These are phyloP conservation scores for Leucophenga montana DNA, from an alignment of 2,888 invertebrate genomes.

Conservation along the genomic window DNA sequence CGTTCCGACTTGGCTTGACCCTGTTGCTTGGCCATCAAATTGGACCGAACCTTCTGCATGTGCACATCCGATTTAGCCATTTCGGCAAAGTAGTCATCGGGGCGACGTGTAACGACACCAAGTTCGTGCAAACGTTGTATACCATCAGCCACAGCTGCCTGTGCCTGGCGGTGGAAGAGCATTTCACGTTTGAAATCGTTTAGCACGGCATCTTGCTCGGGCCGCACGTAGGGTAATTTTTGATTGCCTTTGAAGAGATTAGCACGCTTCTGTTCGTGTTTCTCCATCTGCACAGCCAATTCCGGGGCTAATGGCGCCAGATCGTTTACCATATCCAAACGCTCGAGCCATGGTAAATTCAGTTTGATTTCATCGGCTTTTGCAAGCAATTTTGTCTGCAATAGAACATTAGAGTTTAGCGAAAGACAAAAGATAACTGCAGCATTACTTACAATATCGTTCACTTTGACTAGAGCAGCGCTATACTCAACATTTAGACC, in stretches of 20 bases:
- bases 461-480: conserved; percentile 77
- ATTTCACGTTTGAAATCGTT: conserved; percentile 96
- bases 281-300: conserved; percentile 83
- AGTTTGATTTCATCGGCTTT: conserved; percentile 82
- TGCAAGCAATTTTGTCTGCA: conserved; percentile 75
- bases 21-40: conserved; percentile 87
- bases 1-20: conserved; percentile 91
- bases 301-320: conserved; percentile 90
- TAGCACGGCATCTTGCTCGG: conserved; percentile 84
- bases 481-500: conserved; percentile 84
- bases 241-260: conserved; percentile 80
- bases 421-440: background rate
- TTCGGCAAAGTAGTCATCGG: conserved; percentile 98
- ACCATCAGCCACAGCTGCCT: conserved; percentile 87
- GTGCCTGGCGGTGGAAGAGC: conserved; percentile 88
- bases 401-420: conserved; percentile 19
- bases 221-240: conserved; percentile 78
- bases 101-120: conserved; percentile 85
- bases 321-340: conserved; percentile 84
- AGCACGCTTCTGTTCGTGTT: conserved; percentile 81
- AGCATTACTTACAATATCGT: conserved; percentile 81
- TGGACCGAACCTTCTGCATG: conserved; percentile 94
- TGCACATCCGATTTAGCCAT: conserved; percentile 98
- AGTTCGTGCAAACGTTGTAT: conserved; percentile 84
- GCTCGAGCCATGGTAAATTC: conserved; percentile 88